A percentile compares a stretch with the other conserved stretches of the same genome.
These are phyloP conservation scores for Tillus elongatus DNA, from an alignment of 2,888 invertebrate genomes.

Conservation along the genomic window DNA sequence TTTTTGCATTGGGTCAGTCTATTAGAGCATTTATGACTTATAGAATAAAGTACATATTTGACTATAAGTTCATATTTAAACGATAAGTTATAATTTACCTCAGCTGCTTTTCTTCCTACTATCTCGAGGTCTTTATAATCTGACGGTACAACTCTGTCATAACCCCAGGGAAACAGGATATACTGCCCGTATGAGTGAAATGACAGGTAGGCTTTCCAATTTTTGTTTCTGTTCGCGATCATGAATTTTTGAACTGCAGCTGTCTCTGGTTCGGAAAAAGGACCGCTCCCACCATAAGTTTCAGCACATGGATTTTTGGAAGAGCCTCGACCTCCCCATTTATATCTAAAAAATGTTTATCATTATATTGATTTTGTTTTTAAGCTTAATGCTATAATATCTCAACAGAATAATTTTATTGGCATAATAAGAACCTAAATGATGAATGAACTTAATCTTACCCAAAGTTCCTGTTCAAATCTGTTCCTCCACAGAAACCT, in stretches of 20 bases:
- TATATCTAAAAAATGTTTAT: constrained; percentile 46
- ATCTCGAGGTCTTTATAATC: constrained; percentile 60
- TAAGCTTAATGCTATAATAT: no score
- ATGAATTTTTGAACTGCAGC: constrained; percentile 46
- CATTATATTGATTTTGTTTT: no score
- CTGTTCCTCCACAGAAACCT: constrained; percentile 63
- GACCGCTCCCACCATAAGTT: constrained; percentile 65
- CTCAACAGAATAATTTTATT: no score
- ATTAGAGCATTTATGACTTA: no score
- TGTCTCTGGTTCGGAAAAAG: constrained; percentile 85
- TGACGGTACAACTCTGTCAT: constrained; percentile 60
- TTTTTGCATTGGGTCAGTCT: no score
- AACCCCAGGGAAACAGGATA: constrained; percentile 81
- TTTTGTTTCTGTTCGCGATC: constrained; percentile 35
- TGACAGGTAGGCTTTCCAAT: constrained; percentile 63
- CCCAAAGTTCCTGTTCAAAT: constrained; percentile 82
- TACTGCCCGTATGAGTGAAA: constrained; percentile 84
- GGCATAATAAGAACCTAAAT: no score
- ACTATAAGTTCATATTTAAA: no score
- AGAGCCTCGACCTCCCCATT: constrained; percentile 80
- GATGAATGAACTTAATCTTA: no score
- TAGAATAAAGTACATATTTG: no score
- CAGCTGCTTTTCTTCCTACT: constrained; percentile 61
- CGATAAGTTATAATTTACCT: constrained; percentile 46
- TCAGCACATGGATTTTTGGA: constrained; percentile 76